Evolutionary conservation across 2,113 vertebrate species (phyloP).

Genomic region (Upupa epops): DNA sequence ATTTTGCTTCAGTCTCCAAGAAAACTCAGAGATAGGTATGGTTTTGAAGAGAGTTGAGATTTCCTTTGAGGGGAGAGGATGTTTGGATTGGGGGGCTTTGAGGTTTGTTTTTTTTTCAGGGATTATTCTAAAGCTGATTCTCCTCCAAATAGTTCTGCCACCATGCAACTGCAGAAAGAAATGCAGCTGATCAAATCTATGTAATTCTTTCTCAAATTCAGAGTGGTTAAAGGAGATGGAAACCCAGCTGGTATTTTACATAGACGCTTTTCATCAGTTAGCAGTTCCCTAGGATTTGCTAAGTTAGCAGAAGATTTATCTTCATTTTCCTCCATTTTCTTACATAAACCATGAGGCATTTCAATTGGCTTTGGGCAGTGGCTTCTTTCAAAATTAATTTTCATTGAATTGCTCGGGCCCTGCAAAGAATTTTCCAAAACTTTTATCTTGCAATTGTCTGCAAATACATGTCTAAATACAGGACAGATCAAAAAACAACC

Average conservation of each 20-base stretch:
- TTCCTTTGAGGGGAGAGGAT: not conserved
- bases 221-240: constrained; percentile 43
- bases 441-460: constrained; percentile 70
- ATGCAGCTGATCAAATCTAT: constrained; percentile 23
- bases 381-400: constrained; percentile 57
- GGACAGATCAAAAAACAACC: too few relatives aligned
- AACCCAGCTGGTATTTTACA: constrained; percentile 62
- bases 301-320: constrained; percentile 65
- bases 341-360: not conserved
- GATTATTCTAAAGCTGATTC: constrained; percentile 72
- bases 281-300: constrained; percentile 61
- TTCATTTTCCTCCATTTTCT: constrained; percentile 17
- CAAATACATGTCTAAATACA: too few relatives aligned
- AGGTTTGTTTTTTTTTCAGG: not conserved
- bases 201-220: constrained; percentile 64
- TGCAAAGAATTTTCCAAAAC: constrained; percentile 57
- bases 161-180: constrained; percentile 30
- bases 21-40: constrained; percentile 60
- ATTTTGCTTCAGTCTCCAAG: constrained; percentile 59
- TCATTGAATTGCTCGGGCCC: constrained; percentile 62
- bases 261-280: constrained; percentile 57
- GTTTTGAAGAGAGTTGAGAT: not conserved
- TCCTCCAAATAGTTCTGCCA: constrained; percentile 30
- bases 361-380: not conserved
- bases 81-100: not conserved